phyloP scores from a whole-genome alignment of 2,797 vertebrate species.

The Hippoglossus hippoglossus region DNA sequence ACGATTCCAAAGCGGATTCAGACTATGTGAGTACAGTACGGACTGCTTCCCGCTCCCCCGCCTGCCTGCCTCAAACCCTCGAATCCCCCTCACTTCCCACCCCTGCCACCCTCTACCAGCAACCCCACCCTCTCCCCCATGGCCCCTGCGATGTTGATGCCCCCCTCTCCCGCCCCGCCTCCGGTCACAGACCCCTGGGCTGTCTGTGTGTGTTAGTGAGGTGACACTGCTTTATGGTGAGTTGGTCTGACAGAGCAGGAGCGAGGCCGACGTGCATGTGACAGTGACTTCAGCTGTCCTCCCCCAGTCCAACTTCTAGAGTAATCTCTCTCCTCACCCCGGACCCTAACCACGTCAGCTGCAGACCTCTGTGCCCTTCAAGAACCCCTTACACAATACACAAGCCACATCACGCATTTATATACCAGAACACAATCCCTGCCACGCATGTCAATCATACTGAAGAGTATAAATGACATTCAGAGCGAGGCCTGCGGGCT shows the following conservation, averaged over 20 bases:
- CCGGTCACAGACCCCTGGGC: conserved; percentile 51
- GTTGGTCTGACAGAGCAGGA: conserved; percentile 64
- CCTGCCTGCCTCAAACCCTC: conserved; percentile 60
- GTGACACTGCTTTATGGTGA: conserved; percentile 69
- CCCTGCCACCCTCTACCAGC: conserved; percentile 54
- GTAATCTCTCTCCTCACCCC: conserved; percentile 3
- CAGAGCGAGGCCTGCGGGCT: neutral
- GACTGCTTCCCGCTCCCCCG: conserved; percentile 49
- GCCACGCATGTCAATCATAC: conserved; percentile 22
- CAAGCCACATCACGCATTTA: neutral
- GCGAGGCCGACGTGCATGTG: conserved; percentile 69
- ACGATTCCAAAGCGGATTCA: conserved; percentile 95
- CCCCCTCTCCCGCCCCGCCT: neutral
- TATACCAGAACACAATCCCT: conserved; percentile 15
- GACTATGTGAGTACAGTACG: conserved; percentile 91
- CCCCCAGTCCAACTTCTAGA: conserved; percentile 39
- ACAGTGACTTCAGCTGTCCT: conserved; percentile 66
- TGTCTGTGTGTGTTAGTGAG: conserved; percentile 75
- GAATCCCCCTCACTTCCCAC: conserved; percentile 30
- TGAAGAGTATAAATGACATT: conserved; percentile 31
- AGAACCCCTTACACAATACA: conserved; percentile 18
- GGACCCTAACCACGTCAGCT: conserved; percentile 8
- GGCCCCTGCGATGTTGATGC: conserved; percentile 57
- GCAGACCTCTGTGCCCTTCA: neutral
- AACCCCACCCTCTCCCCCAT: conserved; percentile 23